A percentile compares a stretch with the other conserved stretches of the same genome.
These are phyloP conservation scores for Phanerotoma sp. DNA, from an alignment of 2,888 invertebrate species.

Conservation along the genomic window DNA sequence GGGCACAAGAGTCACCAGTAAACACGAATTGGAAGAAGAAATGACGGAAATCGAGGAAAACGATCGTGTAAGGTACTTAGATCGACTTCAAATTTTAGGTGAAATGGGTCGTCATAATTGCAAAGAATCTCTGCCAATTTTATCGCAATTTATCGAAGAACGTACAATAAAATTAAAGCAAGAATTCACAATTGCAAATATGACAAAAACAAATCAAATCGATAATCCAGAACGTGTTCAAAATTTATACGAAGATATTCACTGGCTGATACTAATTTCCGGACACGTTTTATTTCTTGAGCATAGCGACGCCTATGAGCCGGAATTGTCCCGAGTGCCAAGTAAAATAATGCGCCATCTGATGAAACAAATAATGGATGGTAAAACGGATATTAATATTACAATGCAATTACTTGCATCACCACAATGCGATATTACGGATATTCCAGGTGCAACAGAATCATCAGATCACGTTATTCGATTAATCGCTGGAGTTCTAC, in stretches of 20 bases:
- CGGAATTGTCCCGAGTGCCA: conserved; percentile 67
- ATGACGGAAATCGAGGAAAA: conserved; percentile 67
- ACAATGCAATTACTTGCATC: conserved; percentile 60
- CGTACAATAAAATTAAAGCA: conserved; percentile 63
- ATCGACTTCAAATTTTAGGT: conserved; percentile 75
- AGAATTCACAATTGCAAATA: conserved; percentile 51
- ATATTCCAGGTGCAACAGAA: conserved; percentile 44
- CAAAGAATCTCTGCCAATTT: conserved; percentile 66
- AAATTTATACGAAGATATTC: conserved; percentile 81
- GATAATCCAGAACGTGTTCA: conserved; percentile 58
- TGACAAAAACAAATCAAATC: conserved; percentile 34
- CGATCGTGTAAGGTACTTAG: conserved; percentile 67
- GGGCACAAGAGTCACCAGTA: conserved; percentile 64
- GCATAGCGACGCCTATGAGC: conserved; percentile 64
- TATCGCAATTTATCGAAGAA: conserved; percentile 69
- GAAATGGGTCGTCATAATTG: conserved; percentile 22
- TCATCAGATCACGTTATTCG: conserved; percentile 58
- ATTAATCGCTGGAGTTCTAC: conserved; percentile 70
- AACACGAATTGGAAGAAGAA: conserved; percentile 59
- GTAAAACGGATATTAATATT: conserved; percentile 56
- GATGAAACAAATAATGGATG: conserved; percentile 58
- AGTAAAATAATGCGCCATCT: conserved; percentile 67
- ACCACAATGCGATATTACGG: conserved; percentile 52
- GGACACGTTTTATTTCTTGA: conserved; percentile 71
- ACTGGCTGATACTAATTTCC: conserved; percentile 81